Base-by-base conservation (phyloP, 2,888 invertebrate genomes). In the Archaeoteleia sp. region DNA sequence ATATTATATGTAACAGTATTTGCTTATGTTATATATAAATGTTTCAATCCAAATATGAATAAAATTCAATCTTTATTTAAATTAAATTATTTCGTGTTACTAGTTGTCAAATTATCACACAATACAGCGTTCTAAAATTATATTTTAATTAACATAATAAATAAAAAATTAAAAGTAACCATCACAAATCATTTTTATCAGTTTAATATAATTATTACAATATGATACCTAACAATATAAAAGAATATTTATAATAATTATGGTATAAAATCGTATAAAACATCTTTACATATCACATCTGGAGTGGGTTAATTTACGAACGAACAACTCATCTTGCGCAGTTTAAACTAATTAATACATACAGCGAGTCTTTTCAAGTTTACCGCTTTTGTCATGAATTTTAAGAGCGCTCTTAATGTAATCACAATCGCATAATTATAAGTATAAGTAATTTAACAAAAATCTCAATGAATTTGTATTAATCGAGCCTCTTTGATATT, bases 241-340 rank as follows among this genome's bases (percentile, higher is more conserved):
- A 78, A 74, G 71, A 74, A 78, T 74, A 76, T 77, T 74, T 78
- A 78, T 79, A 78, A 79, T 78, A 78, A 77, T 73, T 79, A 77
- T 77, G 76, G 74, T 79, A 81, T 77, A 81, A 83, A 80, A 78
- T 78, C 70, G 78, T 78, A 77, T 83, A 83, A 82, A 83, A 76
- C 77, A 84, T 78, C 82, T 84, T 84, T 84, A 85, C 82, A 84
- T 84, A 85, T 85, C 84, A 84, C 84, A 84, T 84, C 80, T 82
- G 81, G 77, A 76, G 78, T 74, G 78, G 78, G 77, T 70, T 80
- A 77, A 70, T 71, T 75, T 74, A 73, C 70, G 73, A 74, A 72
- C 58, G 68, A 68, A 20, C 46, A n/a, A n/a, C 9, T 48, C 35
- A 27, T 48, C 32, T 42, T 53, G 32, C 25, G 15, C 14, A 53